Evolutionary conservation across 2,113 vertebrate genomes (phyloP).

Genomic region (Gasterosteus aculeatus): DNA sequence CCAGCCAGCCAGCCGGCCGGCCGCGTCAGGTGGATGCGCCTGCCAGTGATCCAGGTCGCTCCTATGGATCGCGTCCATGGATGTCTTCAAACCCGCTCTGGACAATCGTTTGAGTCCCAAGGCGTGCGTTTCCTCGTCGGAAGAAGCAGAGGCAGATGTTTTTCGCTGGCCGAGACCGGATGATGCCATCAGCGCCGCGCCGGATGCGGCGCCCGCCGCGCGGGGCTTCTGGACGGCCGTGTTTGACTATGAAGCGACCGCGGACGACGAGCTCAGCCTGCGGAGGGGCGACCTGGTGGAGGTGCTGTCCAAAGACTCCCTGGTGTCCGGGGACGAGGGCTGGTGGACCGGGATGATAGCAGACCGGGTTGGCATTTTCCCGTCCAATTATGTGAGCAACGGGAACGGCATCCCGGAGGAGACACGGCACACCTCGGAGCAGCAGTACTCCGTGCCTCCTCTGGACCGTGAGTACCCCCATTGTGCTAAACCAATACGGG

Average conservation of each 20-base stretch:
- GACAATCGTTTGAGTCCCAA: conserved; percentile 71
- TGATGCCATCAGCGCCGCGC: conserved; percentile 48
- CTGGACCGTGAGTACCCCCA: conserved; percentile 79
- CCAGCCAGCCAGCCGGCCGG: conserved; percentile 29
- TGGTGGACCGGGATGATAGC: conserved; percentile 97
- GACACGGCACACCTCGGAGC: conserved; percentile 71
- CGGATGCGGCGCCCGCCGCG: conserved; percentile 43
- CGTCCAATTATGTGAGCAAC: conserved; percentile 93
- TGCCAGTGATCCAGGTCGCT: conserved; percentile 74
- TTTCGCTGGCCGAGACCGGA: conserved; percentile 72
- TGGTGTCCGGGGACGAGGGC: conserved; percentile 95
- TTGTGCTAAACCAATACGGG: conserved; percentile 37
- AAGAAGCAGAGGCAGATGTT: conserved; percentile 68
- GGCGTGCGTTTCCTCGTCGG: conserved; percentile 54
- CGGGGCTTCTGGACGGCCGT: conserved; percentile 90
- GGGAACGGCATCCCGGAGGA: conserved; percentile 84
- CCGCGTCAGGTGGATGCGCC: conserved; percentile 78
- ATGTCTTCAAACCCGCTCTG: conserved; percentile 80
- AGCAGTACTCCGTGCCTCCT: conserved; percentile 72
- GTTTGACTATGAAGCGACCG: conserved; percentile 95
- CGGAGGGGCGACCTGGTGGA: conserved; percentile 92
- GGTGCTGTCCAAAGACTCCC: conserved; percentile 93
- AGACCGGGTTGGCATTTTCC: conserved; percentile 95
- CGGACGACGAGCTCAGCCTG: conserved; percentile 95
- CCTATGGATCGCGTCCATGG: conserved; percentile 85